Conservation (phyloP, 2,113 vertebrate species). For the Eulacestoma nigropectus region DNA sequence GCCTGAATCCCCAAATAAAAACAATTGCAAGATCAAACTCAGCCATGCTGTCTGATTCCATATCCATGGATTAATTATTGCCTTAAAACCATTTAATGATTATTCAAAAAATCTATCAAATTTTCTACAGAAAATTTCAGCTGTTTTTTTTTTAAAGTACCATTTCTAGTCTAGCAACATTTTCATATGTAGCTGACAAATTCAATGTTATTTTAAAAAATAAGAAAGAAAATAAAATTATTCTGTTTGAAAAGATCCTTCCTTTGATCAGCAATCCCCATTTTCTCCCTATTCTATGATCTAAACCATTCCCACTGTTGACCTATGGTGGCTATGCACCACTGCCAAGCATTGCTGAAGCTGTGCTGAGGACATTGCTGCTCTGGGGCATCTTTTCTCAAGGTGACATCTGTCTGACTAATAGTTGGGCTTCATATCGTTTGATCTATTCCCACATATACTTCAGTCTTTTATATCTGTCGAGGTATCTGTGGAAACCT, state of each 20-base stretch:
- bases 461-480: neutral
- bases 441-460: neutral
- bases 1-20: conserved; percentile 17
- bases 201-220: neutral
- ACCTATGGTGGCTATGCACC: neutral
- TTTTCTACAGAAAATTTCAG: neutral
- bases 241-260: neutral
- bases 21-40: neutral
- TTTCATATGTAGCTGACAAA: neutral
- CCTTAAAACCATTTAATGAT: neutral
- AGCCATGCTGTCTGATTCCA: neutral
- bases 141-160: neutral
- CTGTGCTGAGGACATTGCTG: neutral
- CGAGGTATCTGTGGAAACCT: neutral
- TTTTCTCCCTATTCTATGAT: neutral
- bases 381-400: neutral
- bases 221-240: neutral
- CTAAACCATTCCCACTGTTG: neutral
- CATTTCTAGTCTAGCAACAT: neutral
- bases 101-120: neutral
- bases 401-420: neutral
- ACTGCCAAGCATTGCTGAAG: neutral
- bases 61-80: neutral
- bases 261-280: neutral
- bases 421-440: neutral